Conservation (phyloP, 2,797 vertebrate species). For the Acridotheres tristis region DNA sequence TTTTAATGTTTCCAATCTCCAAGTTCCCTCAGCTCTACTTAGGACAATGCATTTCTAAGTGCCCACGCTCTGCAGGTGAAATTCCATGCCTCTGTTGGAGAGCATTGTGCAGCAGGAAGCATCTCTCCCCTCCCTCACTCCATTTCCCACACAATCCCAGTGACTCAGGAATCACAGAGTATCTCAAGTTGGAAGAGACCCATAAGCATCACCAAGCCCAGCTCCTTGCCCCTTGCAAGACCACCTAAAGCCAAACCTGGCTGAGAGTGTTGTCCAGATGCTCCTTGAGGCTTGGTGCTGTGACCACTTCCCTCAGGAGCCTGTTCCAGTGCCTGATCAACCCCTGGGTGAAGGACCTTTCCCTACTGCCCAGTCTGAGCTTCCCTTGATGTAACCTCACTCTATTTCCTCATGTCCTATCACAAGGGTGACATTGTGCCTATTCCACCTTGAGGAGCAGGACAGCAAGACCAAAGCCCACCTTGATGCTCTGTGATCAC, state of each 20-base stretch:
- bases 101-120: not conserved
- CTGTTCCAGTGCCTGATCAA: not conserved
- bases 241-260: not conserved
- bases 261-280: fast-evolving
- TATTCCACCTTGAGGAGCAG: not conserved
- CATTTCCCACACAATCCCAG: not conserved
- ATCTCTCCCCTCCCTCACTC: not conserved
- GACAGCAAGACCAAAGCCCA: not conserved
- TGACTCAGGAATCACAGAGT: not conserved
- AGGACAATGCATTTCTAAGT: conserved; percentile 6
- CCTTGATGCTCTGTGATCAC: not conserved
- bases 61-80: not conserved
- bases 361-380: not conserved
- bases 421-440: not conserved
- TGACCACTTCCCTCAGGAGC: not conserved
- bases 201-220: not conserved
- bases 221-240: fast-evolving
- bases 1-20: conserved; percentile 57
- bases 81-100: not conserved
- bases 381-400: not conserved
- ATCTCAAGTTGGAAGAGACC: not conserved
- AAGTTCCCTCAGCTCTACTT: conserved; percentile 25
- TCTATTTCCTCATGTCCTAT: not conserved
- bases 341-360: not conserved
- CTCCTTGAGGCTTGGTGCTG: not conserved